Evolutionary conservation across 2,797 vertebrate genomes (phyloP), one percentile per base, ranked within the genome.

Genomic region (Anolis apletophallus): DNA sequence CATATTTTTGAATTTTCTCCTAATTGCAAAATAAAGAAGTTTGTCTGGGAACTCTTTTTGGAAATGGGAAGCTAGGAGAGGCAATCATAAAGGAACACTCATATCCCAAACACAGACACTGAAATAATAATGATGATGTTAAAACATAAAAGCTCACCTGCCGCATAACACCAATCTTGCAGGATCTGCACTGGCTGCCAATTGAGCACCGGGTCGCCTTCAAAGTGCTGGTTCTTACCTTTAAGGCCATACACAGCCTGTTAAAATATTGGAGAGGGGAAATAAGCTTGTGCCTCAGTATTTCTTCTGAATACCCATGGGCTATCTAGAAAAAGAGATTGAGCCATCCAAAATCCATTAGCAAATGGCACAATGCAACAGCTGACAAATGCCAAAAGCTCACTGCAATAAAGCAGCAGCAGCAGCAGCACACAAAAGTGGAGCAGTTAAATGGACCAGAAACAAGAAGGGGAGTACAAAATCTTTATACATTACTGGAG

Each of bases 101-200:
- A 23, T 16, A 3, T 17, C 59, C 5, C 57, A 19, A 32, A 1
- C 36, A 73, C 19, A 73, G 11, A 68, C 57, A 21, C 29, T 77
- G 17, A 75, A 64, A 57, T 5, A 90, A 46, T 36, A 90, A 46
- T 36, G 13, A 54, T 12, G 52, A n/a, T 79, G 69, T 7, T 10
- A 68, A 78, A n/a, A 82, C 88, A 81, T 79, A 80, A 88, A 87
- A 80, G 17, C 85, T 89, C 75, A 87, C 86, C 29, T 86, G 87
- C n/a, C n/a, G n/a, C n/a, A n/a, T n/a, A n/a, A n/a, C n/a, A n/a
- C n/a, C n/a, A n/a, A n/a, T n/a, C n/a, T n/a, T n/a, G n/a, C n/a
- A n/a, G n/a, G n/a, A n/a, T n/a, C n/a, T n/a, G n/a, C n/a, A n/a
- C n/a, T n/a, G n/a, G n/a, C n/a, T n/a, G n/a, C n/a, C n/a, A n/a